Conservation (phyloP, 2,113 vertebrate genomes). For the Anser brachyrhynchus region DNA sequence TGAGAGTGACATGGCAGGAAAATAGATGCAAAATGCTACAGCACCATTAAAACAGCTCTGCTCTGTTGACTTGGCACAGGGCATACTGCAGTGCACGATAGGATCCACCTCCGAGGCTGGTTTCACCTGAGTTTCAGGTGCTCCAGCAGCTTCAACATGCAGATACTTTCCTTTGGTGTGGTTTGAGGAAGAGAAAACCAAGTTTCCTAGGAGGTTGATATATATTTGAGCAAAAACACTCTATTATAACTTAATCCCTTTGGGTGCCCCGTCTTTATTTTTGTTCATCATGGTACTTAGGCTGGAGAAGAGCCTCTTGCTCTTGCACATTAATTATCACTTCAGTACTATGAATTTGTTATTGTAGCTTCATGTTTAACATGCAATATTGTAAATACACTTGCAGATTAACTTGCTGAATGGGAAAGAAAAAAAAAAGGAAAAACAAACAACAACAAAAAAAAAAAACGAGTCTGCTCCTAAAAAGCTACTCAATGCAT, state of each 20-base stretch:
- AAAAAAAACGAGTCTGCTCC: background rate
- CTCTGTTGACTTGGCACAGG: accelerated
- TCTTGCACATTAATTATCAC: background rate
- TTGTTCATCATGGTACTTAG: background rate
- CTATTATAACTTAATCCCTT: background rate
- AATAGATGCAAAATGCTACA: background rate
- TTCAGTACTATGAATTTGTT: background rate
- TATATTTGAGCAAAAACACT: background rate
- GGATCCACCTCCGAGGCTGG: background rate
- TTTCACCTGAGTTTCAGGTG: background rate
- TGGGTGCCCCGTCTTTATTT: background rate
- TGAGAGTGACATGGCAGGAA: background rate
- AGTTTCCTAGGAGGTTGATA: background rate
- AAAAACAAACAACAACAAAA: too few relatives aligned
- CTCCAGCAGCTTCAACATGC: background rate
- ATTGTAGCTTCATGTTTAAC: background rate
- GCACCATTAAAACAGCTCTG: background rate
- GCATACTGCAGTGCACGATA: accelerated
- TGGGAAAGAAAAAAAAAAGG: background rate
- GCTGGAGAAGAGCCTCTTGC: background rate
- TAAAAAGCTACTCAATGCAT: background rate
- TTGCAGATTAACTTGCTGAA: background rate
- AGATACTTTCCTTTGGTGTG: background rate
- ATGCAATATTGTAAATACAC: background rate
- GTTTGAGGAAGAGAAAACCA: background rate